Conservation (phyloP, 2,888 invertebrate genomes). For the Odontocerum albicorne region DNA sequence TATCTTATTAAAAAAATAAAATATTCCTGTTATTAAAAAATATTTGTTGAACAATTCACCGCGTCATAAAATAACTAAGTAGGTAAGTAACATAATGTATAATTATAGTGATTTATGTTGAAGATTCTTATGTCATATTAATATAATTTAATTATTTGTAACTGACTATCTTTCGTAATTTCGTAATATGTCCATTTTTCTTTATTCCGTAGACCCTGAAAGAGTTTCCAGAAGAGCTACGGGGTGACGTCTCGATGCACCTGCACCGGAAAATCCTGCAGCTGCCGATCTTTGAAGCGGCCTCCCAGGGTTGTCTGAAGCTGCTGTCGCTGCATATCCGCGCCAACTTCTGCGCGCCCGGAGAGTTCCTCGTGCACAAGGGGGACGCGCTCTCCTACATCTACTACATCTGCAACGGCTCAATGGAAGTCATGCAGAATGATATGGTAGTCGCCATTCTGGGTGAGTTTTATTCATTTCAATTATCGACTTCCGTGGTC, state of each 20-base stretch:
- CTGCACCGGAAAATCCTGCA: slow-evolving; percentile 92
- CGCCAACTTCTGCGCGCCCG: slow-evolving; percentile 94
- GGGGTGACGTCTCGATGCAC: slow-evolving; percentile 95
- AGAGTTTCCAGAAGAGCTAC: slow-evolving; percentile 94
- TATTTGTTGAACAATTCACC: too few species aligned
- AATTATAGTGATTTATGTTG: too few species aligned
- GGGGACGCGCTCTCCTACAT: slow-evolving; percentile 93
- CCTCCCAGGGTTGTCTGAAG: slow-evolving; percentile 93
- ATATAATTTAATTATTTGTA: too few species aligned
- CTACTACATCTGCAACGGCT: slow-evolving; percentile 94
- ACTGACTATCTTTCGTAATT: too few species aligned
- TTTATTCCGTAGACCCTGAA: slow-evolving; percentile 75
- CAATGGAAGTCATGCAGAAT: slow-evolving; percentile 96
- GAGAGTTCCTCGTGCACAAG: slow-evolving; percentile 91
- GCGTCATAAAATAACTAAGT: too few species aligned
- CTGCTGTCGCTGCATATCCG: slow-evolving; percentile 89
- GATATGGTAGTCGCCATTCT: slow-evolving; percentile 96
- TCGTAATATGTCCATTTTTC: not conserved
- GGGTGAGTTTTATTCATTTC: slow-evolving; percentile 63
- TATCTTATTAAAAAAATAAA: too few species aligned
- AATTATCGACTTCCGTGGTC: too few species aligned
- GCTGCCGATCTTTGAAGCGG: slow-evolving; percentile 91
- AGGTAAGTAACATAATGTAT: too few species aligned
- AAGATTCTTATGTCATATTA: too few species aligned
- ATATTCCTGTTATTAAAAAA: too few species aligned